phyloP scores from a whole-genome alignment of 2,113 vertebrate species.

The Dascyllus trimaculatus region DNA sequence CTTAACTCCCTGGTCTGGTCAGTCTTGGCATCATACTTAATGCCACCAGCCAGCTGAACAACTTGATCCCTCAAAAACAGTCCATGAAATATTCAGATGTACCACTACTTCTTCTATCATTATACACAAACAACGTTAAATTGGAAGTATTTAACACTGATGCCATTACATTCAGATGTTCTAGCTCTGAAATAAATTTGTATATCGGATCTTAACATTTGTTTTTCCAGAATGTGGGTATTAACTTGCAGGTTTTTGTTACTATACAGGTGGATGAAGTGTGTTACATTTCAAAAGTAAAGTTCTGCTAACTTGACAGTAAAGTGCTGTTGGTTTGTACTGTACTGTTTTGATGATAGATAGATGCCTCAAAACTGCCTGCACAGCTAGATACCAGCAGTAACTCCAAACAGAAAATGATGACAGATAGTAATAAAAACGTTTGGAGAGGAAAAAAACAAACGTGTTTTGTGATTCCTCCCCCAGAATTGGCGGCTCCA shows the following conservation, averaged over 20 bases:
- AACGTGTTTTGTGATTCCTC: constrained; percentile 2
- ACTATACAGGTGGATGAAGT: too few species aligned
- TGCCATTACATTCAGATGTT: neutral
- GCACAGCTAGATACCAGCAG: too few species aligned
- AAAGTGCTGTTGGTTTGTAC: too few species aligned
- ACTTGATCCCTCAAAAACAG: neutral
- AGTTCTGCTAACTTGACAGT: too few species aligned
- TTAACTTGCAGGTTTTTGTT: neutral
- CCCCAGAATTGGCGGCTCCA: constrained; percentile 92
- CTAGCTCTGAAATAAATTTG: neutral
- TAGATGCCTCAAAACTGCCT: neutral
- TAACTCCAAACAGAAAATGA: too few species aligned
- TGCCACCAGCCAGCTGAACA: neutral
- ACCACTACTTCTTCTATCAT: neutral
- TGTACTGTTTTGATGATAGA: neutral
- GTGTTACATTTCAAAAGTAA: too few species aligned
- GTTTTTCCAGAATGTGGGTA: neutral
- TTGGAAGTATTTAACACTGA: neutral
- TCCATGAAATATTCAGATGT: neutral
- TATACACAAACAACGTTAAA: too few species aligned
- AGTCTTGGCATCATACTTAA: neutral
- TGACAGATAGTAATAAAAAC: neutral
- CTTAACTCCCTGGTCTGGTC: neutral
- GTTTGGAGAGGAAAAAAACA: neutral
- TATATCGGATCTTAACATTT: neutral